Evolutionary conservation across 2,888 invertebrate species (phyloP), one percentile per base, ranked within the genome.

Genomic region (Priocnemis perturbator): DNA sequence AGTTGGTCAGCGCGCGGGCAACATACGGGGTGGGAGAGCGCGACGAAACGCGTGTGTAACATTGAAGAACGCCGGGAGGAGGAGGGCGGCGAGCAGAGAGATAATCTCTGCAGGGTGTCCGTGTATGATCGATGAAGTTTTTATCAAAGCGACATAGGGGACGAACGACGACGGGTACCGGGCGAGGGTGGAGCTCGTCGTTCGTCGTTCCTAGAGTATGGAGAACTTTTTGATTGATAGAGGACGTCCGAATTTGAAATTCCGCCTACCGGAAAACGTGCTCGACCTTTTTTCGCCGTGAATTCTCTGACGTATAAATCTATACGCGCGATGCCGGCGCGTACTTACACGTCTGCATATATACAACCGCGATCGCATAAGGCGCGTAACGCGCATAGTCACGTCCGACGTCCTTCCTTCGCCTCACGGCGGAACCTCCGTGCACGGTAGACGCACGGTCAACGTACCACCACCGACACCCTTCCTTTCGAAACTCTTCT

Each of bases 91-190:
- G 37, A 37, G 11, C 37, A 9, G 37, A 60, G 65, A 74, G 64
- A 67, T 61, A 53, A 66, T 65, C 69, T 58, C 61, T 30, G 20
- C 30, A 60, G 30, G 21, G 26, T 23, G 60, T 15, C 53, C 53
- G 60, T 11, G 11, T 21, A 67, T 78, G 79, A 78, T 78, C 65
- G 76, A 78, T 78, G 76, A 74, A 76, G 64, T 70, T 79, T 75
- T 73, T 66, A 67, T 69, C 68, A 69, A 62, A 77, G 69, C 59
- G 44, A 17, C 70, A 56, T 53, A 26, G 58, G 30, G 26, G 45
- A 67, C 48, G 66, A 47, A 47, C n/a, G n/a, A n/a, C n/a, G n/a
- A n/a, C n/a, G n/a, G n/a, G n/a, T n/a, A n/a, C n/a, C n/a, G n/a
- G n/a, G n/a, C n/a, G n/a, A n/a, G n/a, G n/a, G n/a, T n/a, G n/a